phyloP scores from a whole-genome alignment of 1,140 invertebrate species.

The Achatina immaculata region DNA sequence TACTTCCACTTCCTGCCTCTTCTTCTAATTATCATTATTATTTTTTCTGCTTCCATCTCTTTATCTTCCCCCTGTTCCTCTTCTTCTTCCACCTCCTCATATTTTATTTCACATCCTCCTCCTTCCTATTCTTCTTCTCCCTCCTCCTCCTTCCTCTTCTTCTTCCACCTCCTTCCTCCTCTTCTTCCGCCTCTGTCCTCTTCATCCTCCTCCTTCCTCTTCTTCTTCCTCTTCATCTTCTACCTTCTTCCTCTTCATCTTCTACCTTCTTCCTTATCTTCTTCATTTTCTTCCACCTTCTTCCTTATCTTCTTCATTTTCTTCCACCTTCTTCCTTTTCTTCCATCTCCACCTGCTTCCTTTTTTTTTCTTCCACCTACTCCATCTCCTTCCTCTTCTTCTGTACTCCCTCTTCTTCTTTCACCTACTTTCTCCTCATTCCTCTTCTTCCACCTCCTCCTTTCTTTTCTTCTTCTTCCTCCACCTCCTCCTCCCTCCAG shows the following conservation, averaged over 20 bases:
- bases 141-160: background rate
- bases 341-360: background rate
- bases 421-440: background rate
- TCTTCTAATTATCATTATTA: too few relatives aligned
- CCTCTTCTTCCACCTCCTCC: background rate
- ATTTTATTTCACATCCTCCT: background rate
- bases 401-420: too few relatives aligned
- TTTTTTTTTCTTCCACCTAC: background rate
- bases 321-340: background rate
- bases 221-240: too few relatives aligned
- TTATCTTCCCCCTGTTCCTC: slow-evolving; percentile 45
- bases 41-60: slow-evolving; percentile 30
- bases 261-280: background rate
- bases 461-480: background rate
- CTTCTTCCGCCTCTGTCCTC: too few relatives aligned
- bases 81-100: slow-evolving; percentile 32
- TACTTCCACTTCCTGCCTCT: too few relatives aligned
- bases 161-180: background rate
- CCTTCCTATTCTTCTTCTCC: background rate
- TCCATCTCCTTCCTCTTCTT: too few relatives aligned
- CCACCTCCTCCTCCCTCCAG: background rate
- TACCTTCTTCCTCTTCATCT: too few relatives aligned
- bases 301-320: too few relatives aligned
- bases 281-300: background rate
- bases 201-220: background rate